phyloP scores from a whole-genome alignment of 2,888 invertebrate genomes.

The Norana najaformis region DNA sequence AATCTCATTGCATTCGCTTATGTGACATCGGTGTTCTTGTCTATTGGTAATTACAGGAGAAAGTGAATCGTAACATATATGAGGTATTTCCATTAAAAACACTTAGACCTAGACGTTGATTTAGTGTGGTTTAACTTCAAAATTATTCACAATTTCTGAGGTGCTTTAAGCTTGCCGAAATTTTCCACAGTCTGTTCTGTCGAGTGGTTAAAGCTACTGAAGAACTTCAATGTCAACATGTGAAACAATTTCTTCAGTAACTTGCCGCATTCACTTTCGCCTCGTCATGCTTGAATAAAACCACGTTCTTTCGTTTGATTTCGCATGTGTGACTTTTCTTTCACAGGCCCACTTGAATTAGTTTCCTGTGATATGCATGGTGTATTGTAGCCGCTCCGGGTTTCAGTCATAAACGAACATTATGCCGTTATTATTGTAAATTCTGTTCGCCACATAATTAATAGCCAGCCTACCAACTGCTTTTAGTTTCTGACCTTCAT shows the following conservation, averaged over 20 bases:
- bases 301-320: too few relatives aligned
- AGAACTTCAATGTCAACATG: neutral
- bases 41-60: slow-evolving; percentile 5
- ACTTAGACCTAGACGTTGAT: neutral
- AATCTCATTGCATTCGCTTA: neutral
- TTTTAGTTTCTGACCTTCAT: neutral
- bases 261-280: neutral
- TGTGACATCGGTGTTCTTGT: neutral
- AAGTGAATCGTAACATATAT: slow-evolving; percentile 1
- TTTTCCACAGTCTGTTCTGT: neutral
- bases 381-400: neutral
- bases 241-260: neutral
- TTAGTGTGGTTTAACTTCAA: slow-evolving; percentile 13
- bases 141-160: neutral
- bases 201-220: neutral
- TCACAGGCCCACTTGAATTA: too few relatives aligned
- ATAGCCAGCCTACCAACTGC: neutral
- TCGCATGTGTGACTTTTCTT: too few relatives aligned
- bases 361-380: neutral
- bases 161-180: neutral
- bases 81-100: neutral
- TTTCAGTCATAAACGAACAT: neutral
- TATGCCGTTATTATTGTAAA: neutral
- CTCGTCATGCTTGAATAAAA: neutral
- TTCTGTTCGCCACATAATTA: neutral